Evolutionary conservation across 2,113 vertebrate species (phyloP).

Genomic region (Clupea harengus): DNA sequence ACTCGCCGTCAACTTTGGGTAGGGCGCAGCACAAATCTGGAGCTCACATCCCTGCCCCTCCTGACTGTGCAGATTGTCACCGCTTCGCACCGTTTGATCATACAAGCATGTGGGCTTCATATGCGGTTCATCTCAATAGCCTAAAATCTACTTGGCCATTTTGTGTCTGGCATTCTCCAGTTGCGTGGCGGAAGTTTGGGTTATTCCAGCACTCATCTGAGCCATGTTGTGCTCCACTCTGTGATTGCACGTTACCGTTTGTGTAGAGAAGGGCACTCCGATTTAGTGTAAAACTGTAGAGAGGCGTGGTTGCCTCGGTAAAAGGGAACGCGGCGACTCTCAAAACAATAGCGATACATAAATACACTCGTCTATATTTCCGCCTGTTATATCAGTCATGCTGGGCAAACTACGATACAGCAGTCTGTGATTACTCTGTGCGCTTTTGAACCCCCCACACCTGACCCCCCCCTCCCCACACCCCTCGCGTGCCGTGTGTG

Average conservation of each 20-base stretch:
- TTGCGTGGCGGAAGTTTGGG: not conserved
- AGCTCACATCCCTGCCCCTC: not conserved
- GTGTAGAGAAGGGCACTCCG: not conserved
- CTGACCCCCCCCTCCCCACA: not conserved
- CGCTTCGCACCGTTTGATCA: no score
- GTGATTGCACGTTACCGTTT: not conserved
- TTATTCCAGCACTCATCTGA: not conserved
- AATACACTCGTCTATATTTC: slow-evolving; percentile 18
- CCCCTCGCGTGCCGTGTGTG: slow-evolving; percentile 5
- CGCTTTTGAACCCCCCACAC: not conserved
- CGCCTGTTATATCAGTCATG: not conserved
- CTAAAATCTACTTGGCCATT: not conserved
- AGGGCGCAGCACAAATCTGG: not conserved
- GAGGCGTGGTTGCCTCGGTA: slow-evolving; percentile 22
- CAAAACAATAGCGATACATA: slow-evolving; percentile 30
- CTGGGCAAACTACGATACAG: slow-evolving; percentile 7
- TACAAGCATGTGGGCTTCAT: no score
- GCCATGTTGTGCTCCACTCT: not conserved
- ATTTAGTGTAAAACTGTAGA: not conserved
- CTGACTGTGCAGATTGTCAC: not conserved
- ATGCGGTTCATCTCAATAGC: not conserved
- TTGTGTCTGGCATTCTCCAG: not conserved
- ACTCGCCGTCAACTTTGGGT: not conserved
- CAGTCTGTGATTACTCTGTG: not conserved
- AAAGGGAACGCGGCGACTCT: not conserved